phyloP scores from a whole-genome alignment of 2,888 invertebrate species.

The Luperina testacea region DNA sequence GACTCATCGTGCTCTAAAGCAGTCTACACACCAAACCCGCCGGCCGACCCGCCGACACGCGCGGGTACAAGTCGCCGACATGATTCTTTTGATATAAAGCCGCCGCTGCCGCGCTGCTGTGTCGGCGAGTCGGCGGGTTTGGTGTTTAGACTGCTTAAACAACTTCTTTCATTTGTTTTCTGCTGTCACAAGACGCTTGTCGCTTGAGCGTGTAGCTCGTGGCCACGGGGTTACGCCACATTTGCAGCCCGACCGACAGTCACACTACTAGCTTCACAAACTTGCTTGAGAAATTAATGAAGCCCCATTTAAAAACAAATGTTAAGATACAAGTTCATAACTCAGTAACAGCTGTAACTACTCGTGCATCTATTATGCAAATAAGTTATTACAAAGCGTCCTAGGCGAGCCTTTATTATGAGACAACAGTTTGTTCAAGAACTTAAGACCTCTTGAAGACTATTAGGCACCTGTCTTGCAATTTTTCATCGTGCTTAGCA shows the following conservation, averaged over 20 bases:
- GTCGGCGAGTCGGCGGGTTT: too few relatives aligned
- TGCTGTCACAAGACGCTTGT: neutral
- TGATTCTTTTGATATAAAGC: too few relatives aligned
- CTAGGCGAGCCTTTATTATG: conserved; percentile 36
- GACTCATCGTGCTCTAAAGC: neutral
- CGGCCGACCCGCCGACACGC: too few relatives aligned
- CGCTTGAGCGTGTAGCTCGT: neutral
- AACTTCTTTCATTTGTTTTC: neutral
- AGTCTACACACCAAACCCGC: too few relatives aligned
- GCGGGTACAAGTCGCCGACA: too few relatives aligned
- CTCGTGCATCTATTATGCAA: conserved; percentile 49
- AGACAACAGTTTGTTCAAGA: conserved; percentile 32
- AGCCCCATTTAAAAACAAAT: conserved; percentile 25
- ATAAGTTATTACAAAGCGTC: conserved; percentile 42
- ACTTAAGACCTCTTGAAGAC: conserved; percentile 23
- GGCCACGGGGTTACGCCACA: neutral
- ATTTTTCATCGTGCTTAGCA: conserved; percentile 22
- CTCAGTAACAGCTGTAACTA: conserved; percentile 52
- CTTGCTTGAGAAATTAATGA: conserved; percentile 10
- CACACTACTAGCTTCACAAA: conserved; percentile 1
- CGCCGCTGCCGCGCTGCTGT: too few relatives aligned
- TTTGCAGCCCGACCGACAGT: neutral
- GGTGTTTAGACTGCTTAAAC: too few relatives aligned
- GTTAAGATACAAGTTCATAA: conserved; percentile 24
- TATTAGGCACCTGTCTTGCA: conserved; percentile 14